Percentiles rank a stretch among this genome's conserved stretches.
These are phyloP conservation scores for Hydrochoerus hydrochaeris DNA, from an alignment of 2,113 vertebrate species.

Conservation along the genomic window DNA sequence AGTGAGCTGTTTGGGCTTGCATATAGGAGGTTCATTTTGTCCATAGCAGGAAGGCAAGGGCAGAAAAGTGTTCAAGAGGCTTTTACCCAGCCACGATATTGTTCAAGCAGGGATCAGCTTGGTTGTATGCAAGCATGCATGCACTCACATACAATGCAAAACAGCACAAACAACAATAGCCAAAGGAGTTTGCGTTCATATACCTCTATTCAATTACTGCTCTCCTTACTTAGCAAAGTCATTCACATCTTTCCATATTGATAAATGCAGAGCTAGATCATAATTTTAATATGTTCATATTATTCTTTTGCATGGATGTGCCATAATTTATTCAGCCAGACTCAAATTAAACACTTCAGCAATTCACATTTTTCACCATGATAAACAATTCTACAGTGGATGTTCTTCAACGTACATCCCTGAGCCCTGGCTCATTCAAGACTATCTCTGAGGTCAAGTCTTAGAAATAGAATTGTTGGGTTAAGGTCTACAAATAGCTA, in stretches of 20 bases:
- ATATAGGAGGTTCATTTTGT: too few species aligned
- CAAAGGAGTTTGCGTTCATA: too few species aligned
- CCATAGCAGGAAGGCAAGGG: neutral
- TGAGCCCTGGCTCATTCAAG: neutral
- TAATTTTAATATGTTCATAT: neutral
- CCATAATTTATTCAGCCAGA: neutral
- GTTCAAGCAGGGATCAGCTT: rapidly evolving
- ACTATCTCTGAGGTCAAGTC: neutral
- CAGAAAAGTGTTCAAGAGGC: neutral
- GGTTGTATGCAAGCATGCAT: rapidly evolving
- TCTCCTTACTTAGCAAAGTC: neutral
- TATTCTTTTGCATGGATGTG: neutral
- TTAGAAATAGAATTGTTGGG: neutral
- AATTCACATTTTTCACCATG: neutral
- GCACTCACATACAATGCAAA: neutral
- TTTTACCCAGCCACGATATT: neutral
- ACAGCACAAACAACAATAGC: too few species aligned
- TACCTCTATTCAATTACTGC: neutral
- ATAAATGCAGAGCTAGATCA: neutral
- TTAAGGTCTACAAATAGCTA: neutral
- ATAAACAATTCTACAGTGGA: neutral
- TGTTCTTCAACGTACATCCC: neutral
- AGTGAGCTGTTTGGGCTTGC: neutral
- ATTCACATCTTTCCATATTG: neutral
- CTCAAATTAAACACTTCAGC: neutral